Percentiles rank a stretch among this genome's conserved stretches.
phyloP scores from a whole-genome alignment of 1,140 invertebrate species.

The Bombus superbus region DNA sequence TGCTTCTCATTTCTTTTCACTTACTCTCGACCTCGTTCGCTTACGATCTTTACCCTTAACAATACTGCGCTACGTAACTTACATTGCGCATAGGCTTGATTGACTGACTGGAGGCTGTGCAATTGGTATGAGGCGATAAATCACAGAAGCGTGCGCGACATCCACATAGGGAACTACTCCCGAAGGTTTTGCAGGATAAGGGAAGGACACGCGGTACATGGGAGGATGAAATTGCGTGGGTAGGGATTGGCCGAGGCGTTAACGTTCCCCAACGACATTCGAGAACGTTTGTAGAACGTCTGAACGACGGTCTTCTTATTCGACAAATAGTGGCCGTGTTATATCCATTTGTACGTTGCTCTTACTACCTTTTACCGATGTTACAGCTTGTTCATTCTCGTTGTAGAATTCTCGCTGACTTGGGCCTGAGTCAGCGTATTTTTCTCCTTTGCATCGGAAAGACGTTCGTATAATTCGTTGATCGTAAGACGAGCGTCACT shows the following conservation, averaged over 20 bases:
- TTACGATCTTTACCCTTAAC: background rate
- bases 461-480: no score
- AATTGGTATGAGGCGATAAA: slow-evolving; percentile 1
- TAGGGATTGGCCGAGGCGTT: background rate
- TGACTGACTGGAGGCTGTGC: background rate
- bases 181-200: slow-evolving; percentile 14
- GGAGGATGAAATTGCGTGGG: background rate
- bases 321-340: background rate
- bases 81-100: background rate
- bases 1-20: background rate
- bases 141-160: slow-evolving; percentile 20
- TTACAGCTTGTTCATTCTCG: no score
- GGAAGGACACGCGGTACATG: background rate
- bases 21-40: background rate
- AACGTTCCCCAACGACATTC: background rate
- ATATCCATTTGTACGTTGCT: background rate
- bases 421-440: no score
- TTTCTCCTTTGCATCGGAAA: no score
- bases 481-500: no score
- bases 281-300: background rate
- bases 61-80: slow-evolving; percentile 4
- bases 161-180: slow-evolving; percentile 1
- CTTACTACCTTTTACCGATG: background rate
- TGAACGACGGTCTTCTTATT: slow-evolving; percentile 6
- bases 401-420: no score